Evolutionary conservation across 2,113 vertebrate genomes (phyloP), one percentile per base, ranked within the genome.

Genomic region (Silurus glanis): DNA sequence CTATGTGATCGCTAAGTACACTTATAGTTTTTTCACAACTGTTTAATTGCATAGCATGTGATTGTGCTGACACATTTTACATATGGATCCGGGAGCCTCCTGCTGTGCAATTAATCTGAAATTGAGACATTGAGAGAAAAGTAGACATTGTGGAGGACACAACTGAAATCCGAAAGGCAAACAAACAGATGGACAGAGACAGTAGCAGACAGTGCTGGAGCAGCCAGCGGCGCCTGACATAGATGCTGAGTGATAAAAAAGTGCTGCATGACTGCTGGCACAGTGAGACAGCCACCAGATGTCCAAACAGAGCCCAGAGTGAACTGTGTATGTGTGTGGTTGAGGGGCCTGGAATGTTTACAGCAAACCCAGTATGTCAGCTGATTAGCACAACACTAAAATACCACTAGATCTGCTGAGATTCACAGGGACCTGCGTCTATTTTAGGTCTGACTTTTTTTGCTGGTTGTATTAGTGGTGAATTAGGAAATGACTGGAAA

Each of bases 221-320:
- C 47, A 66, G 64, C 59, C 82, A 83, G 74, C 9, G 55, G 82
- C 64, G 3, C 12, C 12, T 83, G 45, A 87, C 74, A 72, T 53
- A 87, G 25, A 62, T 71, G 7, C 71, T 66, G 72, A 78, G 83
- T 64, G 47, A 72, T 17, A 82, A 59, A 66, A 69, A 74, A 1
- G 37, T 67, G 37, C 47, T 59, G 62, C 64, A 13, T 62, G 5
- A 25, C 61, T 2, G 75, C 67, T 87, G 71, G 83, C 83, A 72
- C 61, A 87, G 51, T 8, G 49, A 25, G 28, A 56, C 61, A 89
- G 45, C 49, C 62, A 87, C 51, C 86, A 89, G 88, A 85, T 89
- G 88, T 89, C 86, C 83, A 89, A 83, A 87, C 88, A 87, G 88
- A 78, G 28, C 78, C 51, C 51, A 67, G 64, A 56, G 61, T 76